These are phyloP conservation scores for Actinostola sp. DNA, from an alignment of 92 coral and sea anemone species.

Conservation along the genomic window DNA sequence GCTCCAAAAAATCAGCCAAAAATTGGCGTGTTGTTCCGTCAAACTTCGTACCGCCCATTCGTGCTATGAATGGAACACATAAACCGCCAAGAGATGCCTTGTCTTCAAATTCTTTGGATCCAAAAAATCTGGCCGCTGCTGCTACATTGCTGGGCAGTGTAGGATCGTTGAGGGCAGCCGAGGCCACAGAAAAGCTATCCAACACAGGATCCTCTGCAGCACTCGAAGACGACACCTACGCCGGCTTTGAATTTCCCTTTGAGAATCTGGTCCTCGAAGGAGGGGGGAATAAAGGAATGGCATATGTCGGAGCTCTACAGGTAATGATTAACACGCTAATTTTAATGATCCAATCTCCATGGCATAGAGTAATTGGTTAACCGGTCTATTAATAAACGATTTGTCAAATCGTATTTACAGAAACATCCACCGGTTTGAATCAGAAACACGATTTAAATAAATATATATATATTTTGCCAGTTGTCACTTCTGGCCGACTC, in stretches of 20 bases:
- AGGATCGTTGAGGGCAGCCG: constrained; percentile 79
- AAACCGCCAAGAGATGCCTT: constrained; percentile 1
- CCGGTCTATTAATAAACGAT: too few species aligned
- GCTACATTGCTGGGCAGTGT: constrained; percentile 85
- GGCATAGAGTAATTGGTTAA: too few species aligned
- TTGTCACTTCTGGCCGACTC: constrained; percentile 9
- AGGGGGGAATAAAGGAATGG: constrained; percentile 99
- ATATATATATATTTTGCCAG: too few species aligned
- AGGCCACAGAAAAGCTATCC: constrained; percentile 57
- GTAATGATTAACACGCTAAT: constrained; percentile 37
- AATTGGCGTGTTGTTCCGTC: constrained; percentile 64
- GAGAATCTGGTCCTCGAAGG: constrained; percentile 98
- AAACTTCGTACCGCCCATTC: constrained; percentile 48
- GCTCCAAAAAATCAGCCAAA: constrained; percentile 15
- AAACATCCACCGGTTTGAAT: too few species aligned
- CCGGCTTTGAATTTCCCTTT: constrained; percentile 68
- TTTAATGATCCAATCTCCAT: too few species aligned
- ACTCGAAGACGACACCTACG: constrained; percentile 61
- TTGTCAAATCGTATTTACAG: too few species aligned
- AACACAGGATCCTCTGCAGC: constrained; percentile 41
- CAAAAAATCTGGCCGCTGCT: constrained; percentile 57
- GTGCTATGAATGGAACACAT: constrained; percentile 55
- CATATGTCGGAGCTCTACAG: constrained; percentile 97
- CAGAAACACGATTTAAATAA: too few species aligned
- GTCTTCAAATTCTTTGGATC: constrained; percentile 63